Evolutionary conservation across 2,888 invertebrate genomes (phyloP).

Genomic region (Taphrorychus bicolor): DNA sequence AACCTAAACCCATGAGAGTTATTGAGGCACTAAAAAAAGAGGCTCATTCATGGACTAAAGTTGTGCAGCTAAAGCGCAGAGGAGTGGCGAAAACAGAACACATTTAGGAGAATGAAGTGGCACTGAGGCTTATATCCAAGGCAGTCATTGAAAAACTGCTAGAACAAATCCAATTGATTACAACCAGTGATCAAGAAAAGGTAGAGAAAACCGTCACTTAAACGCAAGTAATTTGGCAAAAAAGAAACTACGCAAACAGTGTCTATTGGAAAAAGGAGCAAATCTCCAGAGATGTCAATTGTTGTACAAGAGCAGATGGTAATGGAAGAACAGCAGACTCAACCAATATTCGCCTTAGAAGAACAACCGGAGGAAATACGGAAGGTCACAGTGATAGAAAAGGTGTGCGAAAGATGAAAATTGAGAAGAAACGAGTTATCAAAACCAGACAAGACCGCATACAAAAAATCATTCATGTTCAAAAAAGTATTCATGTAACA

Average conservation of each 20-base stretch:
- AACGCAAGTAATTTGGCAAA: conserved; percentile 47
- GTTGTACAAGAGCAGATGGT: conserved; percentile 46
- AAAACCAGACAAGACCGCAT: conserved; percentile 43
- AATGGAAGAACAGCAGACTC: conserved; percentile 47
- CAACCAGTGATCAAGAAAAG: conserved; percentile 53
- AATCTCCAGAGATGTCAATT: conserved; percentile 51
- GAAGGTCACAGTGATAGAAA: conserved; percentile 49
- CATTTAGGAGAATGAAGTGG: conserved; percentile 49
- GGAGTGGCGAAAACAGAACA: conserved; percentile 53
- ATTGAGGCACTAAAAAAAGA: conserved; percentile 48
- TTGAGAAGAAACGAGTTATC: conserved; percentile 49
- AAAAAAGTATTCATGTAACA: too few species aligned
- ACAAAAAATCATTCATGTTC: conserved; percentile 58
- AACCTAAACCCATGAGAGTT: conserved; percentile 44
- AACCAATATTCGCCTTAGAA: conserved; percentile 51
- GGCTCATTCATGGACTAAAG: conserved; percentile 66
- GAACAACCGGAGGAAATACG: conserved; percentile 50
- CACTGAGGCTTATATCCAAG: conserved; percentile 42
- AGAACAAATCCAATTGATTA: conserved; percentile 36
- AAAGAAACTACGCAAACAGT: conserved; percentile 57
- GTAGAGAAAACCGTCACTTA: conserved; percentile 43
- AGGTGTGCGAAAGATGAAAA: conserved; percentile 48
- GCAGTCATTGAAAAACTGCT: conserved; percentile 46
- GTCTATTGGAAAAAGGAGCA: conserved; percentile 48
- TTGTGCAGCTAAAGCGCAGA: conserved; percentile 61